Conservation (phyloP, 2,113 vertebrate genomes). For the Siphamia tubifer region DNA sequence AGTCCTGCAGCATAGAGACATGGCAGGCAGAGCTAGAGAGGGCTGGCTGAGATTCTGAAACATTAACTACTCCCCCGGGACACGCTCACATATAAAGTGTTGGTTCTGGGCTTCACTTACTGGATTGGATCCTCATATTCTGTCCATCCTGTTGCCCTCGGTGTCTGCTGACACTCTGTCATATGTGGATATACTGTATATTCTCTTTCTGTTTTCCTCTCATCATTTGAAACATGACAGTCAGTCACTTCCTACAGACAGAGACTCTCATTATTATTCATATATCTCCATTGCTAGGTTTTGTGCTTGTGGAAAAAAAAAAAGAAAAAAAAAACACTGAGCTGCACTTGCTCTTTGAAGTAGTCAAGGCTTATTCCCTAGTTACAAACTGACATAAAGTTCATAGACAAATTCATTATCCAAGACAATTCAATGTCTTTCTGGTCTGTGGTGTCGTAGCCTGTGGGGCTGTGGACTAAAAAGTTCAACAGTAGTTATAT, state of each 20-base stretch:
- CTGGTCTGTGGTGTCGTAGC: constrained; percentile 25
- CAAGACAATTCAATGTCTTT: constrained; percentile 42
- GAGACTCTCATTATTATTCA: constrained; percentile 42
- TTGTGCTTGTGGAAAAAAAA: constrained; percentile 10
- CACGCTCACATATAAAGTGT: background rate
- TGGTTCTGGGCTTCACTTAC: constrained; percentile 14
- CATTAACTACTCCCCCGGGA: constrained; percentile 55
- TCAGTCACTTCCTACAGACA: constrained; percentile 8
- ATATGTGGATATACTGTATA: constrained; percentile 33
- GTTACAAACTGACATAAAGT: constrained; percentile 41
- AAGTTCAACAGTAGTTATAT: constrained; percentile 41
- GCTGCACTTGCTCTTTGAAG: constrained; percentile 42
- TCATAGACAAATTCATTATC: constrained; percentile 46
- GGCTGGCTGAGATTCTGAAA: constrained; percentile 45
- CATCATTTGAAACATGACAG: constrained; percentile 39
- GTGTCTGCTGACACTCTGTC: constrained; percentile 48
- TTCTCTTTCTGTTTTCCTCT: constrained; percentile 29
- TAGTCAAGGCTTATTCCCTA: constrained; percentile 36
- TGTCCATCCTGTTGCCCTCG: constrained; percentile 24
- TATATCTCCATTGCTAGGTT: constrained; percentile 29
- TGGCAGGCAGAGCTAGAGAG: background rate
- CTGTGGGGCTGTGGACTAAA: constrained; percentile 27
- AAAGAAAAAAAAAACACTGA: background rate
- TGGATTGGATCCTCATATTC: background rate
- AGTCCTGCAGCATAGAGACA: constrained; percentile 9